Evolutionary conservation across 2,888 invertebrate genomes (phyloP), one percentile per base, ranked within the genome.

Genomic region (Acrobasis repandana): DNA sequence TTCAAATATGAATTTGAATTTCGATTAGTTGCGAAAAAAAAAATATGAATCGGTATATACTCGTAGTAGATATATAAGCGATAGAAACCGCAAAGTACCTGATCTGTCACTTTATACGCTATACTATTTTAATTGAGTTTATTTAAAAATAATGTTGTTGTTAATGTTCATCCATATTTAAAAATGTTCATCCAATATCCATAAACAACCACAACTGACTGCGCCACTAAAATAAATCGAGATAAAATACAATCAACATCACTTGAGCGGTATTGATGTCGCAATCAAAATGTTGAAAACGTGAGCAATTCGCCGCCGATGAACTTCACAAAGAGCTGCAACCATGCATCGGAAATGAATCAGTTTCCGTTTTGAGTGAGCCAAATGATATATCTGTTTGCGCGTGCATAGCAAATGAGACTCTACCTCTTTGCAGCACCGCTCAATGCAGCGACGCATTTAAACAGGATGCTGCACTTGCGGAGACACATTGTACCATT

Each of bases 301-400:
- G 90, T 87, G 86, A 85, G 89, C 88, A 88, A 86, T 90, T 89
- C 85, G 81, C 82, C 76, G 79, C 80, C 85, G 83, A 83, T 84
- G 84, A 86, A 86, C 86, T 86, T 78, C 80, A 90, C 91, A 91
- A 90, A 91, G 90, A 89, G 88, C 86, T 79, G 81, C 86, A 84
- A 86, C 88, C 86, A 82, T 90, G 88, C 90, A 90, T 90, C 90
- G 90, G 90, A 91, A 91, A 91, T 91, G 90, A 91, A 89, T 90
- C 91, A 88, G 90, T 88, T 88, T 89, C 90, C 90, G 88, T 85
- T 86, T 82, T 80, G 83, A 82, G 81, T 86, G 81, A 81, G 75
- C 79, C 83, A 89, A 89, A 87, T 86, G 84, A 88, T 85, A 88
- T 85, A 87, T 86, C 79, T 80, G 75, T 76, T 70, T 72, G 66